Percentiles rank a stretch among this genome's conserved stretches.
Evolutionary conservation across 2,113 vertebrate species (phyloP).

Genomic region (Neolamprologus variostigma): DNA sequence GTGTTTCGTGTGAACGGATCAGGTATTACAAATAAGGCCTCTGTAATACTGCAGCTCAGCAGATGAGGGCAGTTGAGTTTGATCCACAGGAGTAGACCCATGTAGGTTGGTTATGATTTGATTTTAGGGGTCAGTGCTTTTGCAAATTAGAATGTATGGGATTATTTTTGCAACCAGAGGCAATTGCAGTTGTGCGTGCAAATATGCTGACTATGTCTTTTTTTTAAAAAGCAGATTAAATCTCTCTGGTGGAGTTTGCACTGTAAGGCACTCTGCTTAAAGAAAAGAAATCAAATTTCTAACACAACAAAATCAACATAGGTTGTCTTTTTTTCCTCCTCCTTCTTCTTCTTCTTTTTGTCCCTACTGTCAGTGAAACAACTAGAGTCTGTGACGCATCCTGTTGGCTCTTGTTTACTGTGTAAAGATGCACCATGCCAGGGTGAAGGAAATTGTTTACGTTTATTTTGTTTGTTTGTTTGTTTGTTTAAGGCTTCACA

Average conservation of each 20-base stretch:
- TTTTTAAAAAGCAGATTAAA: background rate
- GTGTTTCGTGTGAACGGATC: background rate
- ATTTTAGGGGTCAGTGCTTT: background rate
- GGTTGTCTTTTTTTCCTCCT: background rate
- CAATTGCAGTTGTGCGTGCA: background rate
- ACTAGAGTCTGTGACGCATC: background rate
- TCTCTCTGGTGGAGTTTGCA: background rate
- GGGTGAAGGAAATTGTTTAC: background rate
- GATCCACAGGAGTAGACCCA: background rate
- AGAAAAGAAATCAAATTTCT: background rate
- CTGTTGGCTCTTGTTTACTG: background rate
- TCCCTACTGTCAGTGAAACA: background rate
- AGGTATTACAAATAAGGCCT: background rate
- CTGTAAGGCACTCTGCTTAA: background rate
- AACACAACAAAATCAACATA: background rate
- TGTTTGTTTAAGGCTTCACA: background rate
- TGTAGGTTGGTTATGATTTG: background rate
- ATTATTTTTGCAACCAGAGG: background rate
- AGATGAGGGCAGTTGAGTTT: conserved; percentile 46
- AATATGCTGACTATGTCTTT: background rate
- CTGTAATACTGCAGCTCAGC: conserved; percentile 40
- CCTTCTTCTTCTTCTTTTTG: background rate
- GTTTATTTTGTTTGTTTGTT: background rate
- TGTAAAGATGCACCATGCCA: background rate
- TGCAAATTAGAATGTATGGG: background rate